phyloP scores from a whole-genome alignment of 2,888 invertebrate species.

The Syrphus vitripennis region DNA sequence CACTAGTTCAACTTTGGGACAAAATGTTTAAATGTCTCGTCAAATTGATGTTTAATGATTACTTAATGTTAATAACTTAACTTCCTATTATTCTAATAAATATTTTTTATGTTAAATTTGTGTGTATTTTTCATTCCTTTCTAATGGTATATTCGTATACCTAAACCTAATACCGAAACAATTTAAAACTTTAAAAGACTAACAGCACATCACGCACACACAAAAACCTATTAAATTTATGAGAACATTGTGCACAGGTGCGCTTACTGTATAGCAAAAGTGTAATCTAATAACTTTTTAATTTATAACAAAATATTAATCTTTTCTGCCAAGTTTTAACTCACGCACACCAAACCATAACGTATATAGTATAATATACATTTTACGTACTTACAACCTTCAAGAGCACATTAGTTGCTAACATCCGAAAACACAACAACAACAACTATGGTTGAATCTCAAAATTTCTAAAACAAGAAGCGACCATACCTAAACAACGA shows the following conservation, averaged over 20 bases:
- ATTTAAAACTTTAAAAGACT: slow-evolving; percentile 5
- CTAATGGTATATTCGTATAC: not conserved
- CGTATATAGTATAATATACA: not conserved
- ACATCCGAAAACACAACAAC: not conserved
- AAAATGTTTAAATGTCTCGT: slow-evolving; percentile 26
- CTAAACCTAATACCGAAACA: not conserved
- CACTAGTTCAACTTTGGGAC: too few relatives aligned
- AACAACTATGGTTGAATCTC: slow-evolving; percentile 16
- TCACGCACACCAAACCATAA: slow-evolving; percentile 40
- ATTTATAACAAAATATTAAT: slow-evolving; percentile 71
- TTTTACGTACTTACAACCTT: not conserved
- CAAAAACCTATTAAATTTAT: slow-evolving; percentile 57
- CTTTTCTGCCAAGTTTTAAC: slow-evolving; percentile 50
- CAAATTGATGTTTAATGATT: slow-evolving; percentile 64
- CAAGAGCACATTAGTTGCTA: slow-evolving; percentile 18
- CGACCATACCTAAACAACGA: slow-evolving; percentile 16
- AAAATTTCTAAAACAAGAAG: slow-evolving; percentile 50
- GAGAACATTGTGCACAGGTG: slow-evolving; percentile 66
- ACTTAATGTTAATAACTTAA: slow-evolving; percentile 30
- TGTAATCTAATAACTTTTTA: slow-evolving; percentile 71
- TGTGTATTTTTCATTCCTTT: not conserved
- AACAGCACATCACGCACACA: slow-evolving; percentile 55
- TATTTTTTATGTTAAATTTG: not conserved
- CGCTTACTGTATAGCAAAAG: slow-evolving; percentile 47
- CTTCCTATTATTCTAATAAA: slow-evolving; percentile 4